These are phyloP conservation scores for Ruditapes philippinarum DNA, from an alignment of 1,140 invertebrate species.

Conservation along the genomic window DNA sequence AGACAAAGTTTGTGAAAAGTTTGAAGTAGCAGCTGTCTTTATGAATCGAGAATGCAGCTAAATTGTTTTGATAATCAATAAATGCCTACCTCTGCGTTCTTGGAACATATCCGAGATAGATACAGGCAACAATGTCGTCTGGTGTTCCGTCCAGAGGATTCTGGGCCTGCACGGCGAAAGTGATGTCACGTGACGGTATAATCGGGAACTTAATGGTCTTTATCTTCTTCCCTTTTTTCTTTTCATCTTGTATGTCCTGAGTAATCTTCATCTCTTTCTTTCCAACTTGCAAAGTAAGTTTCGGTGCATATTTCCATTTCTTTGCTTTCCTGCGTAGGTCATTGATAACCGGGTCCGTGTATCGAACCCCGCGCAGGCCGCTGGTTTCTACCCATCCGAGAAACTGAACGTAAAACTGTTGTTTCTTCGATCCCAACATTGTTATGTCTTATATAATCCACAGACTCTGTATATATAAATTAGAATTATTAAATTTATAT, in stretches of 20 bases:
- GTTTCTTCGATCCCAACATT: slow-evolving; percentile 90
- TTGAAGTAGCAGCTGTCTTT: no score
- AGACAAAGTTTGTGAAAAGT: no score
- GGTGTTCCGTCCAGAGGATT: slow-evolving; percentile 85
- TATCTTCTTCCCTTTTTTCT: slow-evolving; percentile 77
- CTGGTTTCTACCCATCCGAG: slow-evolving; percentile 97
- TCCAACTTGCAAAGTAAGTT: slow-evolving; percentile 91
- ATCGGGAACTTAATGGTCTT: slow-evolving; percentile 83
- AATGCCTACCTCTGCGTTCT: slow-evolving; percentile 91
- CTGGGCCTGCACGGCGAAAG: slow-evolving; percentile 76
- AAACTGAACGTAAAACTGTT: slow-evolving; percentile 99
- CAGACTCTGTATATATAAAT: background rate
- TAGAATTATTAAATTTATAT: background rate
- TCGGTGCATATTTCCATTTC: slow-evolving; percentile 94
- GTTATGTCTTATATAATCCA: background rate
- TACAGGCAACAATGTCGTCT: slow-evolving; percentile 95
- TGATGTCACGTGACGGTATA: slow-evolving; percentile 82
- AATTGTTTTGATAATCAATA: no score
- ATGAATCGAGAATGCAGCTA: no score
- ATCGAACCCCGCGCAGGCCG: slow-evolving; percentile 93
- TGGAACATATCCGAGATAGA: slow-evolving; percentile 89
- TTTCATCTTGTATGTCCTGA: slow-evolving; percentile 89
- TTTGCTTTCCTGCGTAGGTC: slow-evolving; percentile 92
- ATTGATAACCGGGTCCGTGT: slow-evolving; percentile 93
- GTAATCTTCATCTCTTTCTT: slow-evolving; percentile 97